Evolutionary conservation across 2,113 vertebrate species (phyloP).

Genomic region (Sporophila hypoxantha): DNA sequence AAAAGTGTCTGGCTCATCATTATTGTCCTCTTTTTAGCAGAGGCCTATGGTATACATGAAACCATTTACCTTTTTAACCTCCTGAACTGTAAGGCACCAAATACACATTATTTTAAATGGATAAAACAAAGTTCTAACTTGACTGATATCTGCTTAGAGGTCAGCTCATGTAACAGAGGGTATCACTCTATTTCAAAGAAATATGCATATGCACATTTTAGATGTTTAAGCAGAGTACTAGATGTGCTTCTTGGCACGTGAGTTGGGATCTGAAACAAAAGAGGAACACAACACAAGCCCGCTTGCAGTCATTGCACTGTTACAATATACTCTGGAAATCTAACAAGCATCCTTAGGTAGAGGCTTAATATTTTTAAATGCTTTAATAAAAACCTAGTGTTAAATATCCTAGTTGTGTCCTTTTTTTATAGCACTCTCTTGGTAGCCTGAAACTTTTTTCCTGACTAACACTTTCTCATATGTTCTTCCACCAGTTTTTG

Average conservation of each 20-base stretch:
- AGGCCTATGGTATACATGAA: conserved; percentile 43
- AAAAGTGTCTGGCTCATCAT: conserved; percentile 54
- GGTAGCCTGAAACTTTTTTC: background rate
- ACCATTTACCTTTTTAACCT: conserved; percentile 76
- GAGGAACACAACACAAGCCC: background rate
- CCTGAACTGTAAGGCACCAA: conserved; percentile 42
- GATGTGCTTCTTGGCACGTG: background rate
- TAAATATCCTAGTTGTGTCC: background rate
- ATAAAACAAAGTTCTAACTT: background rate
- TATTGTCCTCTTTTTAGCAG: conserved; percentile 40
- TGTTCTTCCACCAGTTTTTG: background rate
- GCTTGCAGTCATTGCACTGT: background rate
- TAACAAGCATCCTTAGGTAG: background rate
- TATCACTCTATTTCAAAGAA: background rate
- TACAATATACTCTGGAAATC: background rate
- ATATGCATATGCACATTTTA: background rate
- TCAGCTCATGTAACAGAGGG: background rate
- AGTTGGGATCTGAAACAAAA: background rate
- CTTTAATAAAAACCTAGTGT: background rate
- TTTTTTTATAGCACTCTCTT: background rate
- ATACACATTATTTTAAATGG: conserved; percentile 18
- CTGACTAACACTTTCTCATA: background rate
- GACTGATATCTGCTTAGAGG: background rate
- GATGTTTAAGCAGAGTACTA: background rate
- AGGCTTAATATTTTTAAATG: background rate